Base-by-base conservation (phyloP, 2,113 vertebrate species). In the Onychostoma macrolepis region DNA sequence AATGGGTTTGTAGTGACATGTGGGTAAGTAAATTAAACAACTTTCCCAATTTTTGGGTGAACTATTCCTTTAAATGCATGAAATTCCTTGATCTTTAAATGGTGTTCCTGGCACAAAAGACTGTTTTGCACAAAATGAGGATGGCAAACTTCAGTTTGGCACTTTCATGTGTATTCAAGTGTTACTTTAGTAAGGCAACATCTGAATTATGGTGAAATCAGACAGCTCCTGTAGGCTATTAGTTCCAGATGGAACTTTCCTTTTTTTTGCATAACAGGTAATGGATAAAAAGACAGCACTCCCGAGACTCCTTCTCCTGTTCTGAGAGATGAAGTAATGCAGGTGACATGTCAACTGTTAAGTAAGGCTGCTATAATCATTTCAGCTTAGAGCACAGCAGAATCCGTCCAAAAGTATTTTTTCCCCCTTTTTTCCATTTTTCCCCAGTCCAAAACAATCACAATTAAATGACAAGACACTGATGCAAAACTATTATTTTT, bases 311-410 rank as follows among this genome's bases (percentile, higher is more conserved):
- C 61, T 33, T 85, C 80, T 86, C 28, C 80, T 82, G 43, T 69
- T 85, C 24, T 65, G 75, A 11, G 61, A 76, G 81, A 65, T 80
- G 81, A 89, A 80, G 30, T 58, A 43, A 85, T 24, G 45, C 53
- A 74, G 41, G 71, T 53, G 56, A 24, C 78, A 78, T 50, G 65
- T 78, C 15, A 69, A 53, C n/a, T 17, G 45, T 30, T 79, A 43
- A 84, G 56, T 26, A 71, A 30, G 26, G 75, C 24, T 43, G 41
- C 41, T 69, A 72, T 36, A 50, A 48, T 74, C 28, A 72, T 33
- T 86, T 83, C 48, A 83, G 21, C 72, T 74, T 30, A 72, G 11
- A n/a, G 76, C 43, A 58, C 78, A 80, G 43, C 38, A 58, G 50
- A 19, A 61, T 45, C 53, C 56, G 48, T 48, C 53, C 67, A 74